Conservation (phyloP, 2,113 vertebrate genomes). For the Natator depressus region DNA sequence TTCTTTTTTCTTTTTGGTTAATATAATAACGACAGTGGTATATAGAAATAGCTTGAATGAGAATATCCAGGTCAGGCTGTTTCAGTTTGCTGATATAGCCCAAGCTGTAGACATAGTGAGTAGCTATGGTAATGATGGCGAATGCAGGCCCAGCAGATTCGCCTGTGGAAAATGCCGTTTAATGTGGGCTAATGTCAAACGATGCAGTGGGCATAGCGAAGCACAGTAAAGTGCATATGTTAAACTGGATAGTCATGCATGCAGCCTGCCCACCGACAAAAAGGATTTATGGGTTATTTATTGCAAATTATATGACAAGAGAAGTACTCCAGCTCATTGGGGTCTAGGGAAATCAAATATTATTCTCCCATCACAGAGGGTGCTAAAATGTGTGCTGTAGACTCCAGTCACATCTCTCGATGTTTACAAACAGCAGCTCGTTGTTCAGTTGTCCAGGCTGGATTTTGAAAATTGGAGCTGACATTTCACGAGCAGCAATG, state of each 20-base stretch:
- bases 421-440: background rate
- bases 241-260: background rate
- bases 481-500: background rate
- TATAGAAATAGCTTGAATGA: background rate
- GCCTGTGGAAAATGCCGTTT: background rate
- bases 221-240: slow-evolving; percentile 18
- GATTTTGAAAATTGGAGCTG: slow-evolving; percentile 1
- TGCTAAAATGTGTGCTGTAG: slow-evolving; percentile 25
- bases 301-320: slow-evolving; percentile 36
- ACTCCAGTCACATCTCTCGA: slow-evolving; percentile 19
- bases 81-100: background rate
- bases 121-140: slow-evolving; percentile 27
- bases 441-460: background rate
- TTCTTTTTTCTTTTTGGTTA: too few relatives aligned
- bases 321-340: slow-evolving; percentile 33
- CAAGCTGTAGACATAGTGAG: background rate
- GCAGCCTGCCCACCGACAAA: fast-evolving
- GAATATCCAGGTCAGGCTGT: slow-evolving; percentile 33
- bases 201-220: background rate
- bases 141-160: background rate
- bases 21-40: background rate
- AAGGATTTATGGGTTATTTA: slow-evolving; percentile 54
- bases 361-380: slow-evolving; percentile 19
- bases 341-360: slow-evolving; percentile 29
- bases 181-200: slow-evolving; percentile 13